phyloP scores from a whole-genome alignment of 2,113 vertebrate species.

The Epinephelus fuscoguttatus region DNA sequence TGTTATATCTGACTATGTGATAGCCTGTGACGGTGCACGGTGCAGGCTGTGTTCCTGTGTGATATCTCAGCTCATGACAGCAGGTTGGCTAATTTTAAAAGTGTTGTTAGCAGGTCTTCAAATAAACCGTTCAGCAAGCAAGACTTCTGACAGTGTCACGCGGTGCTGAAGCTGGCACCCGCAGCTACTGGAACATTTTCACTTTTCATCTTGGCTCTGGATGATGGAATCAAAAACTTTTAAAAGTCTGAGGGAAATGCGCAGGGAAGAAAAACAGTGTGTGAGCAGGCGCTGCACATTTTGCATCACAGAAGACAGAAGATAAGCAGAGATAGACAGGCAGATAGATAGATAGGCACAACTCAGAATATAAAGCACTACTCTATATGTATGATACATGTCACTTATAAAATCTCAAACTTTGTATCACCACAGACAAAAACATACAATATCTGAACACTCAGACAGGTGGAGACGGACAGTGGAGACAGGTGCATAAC shows the following conservation, averaged over 20 bases:
- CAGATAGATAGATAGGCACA: background rate
- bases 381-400: background rate
- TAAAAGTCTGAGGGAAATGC: conserved; percentile 25
- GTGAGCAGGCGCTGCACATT: background rate
- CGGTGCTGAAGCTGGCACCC: conserved; percentile 55
- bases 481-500: conserved; percentile 28
- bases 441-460: conserved; percentile 5
- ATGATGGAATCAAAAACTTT: conserved; percentile 54
- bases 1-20: conserved; percentile 66
- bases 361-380: background rate
- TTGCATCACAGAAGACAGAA: background rate
- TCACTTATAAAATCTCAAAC: conserved; percentile 7
- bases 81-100: conserved; percentile 70
- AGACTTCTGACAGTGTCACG: conserved; percentile 54
- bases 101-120: conserved; percentile 71
- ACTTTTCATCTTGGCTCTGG: conserved; percentile 30
- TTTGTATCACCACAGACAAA: conserved; percentile 12
- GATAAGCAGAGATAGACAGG: background rate
- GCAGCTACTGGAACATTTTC: conserved; percentile 41
- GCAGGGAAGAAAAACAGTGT: background rate
- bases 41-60: conserved; percentile 35
- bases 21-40: conserved; percentile 43
- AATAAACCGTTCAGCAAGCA: conserved; percentile 62
- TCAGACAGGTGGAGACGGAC: conserved; percentile 9
- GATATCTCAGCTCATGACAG: conserved; percentile 65